Conservation (phyloP, 2,113 vertebrate genomes). For the Trichechus manatus region DNA sequence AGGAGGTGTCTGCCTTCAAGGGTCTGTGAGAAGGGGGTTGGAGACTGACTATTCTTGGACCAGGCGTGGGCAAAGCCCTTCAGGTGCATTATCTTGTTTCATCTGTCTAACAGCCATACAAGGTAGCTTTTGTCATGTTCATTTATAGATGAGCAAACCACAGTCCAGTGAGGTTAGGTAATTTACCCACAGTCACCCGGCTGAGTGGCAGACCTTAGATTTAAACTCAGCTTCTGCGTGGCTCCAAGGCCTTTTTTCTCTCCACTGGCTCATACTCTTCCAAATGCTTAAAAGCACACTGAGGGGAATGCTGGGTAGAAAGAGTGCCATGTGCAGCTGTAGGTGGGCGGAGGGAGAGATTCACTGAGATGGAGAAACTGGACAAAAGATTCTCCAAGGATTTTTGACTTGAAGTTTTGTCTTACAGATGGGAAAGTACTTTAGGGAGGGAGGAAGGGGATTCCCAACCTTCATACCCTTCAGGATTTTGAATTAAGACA, state of each 20-base stretch:
- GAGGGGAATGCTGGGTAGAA: fast-evolving
- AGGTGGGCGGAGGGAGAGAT: background rate
- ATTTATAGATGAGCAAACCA: background rate
- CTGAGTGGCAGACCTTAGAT: fast-evolving
- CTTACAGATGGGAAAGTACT: background rate
- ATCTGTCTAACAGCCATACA: background rate
- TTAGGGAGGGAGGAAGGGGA: background rate
- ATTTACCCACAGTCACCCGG: background rate
- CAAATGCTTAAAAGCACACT: background rate
- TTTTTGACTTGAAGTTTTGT: background rate
- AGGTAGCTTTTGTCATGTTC: background rate
- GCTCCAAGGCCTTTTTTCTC: background rate
- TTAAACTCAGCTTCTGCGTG: background rate
- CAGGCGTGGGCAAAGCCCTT: background rate
- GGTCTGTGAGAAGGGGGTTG: background rate
- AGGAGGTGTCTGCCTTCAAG: background rate
- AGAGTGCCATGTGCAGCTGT: fast-evolving
- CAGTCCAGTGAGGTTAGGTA: fast-evolving
- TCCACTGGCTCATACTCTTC: background rate
- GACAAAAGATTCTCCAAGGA: background rate
- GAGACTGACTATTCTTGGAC: background rate
- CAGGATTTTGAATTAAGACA: background rate
- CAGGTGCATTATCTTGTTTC: fast-evolving
- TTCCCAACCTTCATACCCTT: background rate
- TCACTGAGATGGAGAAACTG: background rate